A percentile compares a stretch with the other conserved stretches of the same genome.
Conservation (phyloP, 1,140 invertebrate genomes). For the Vanessa tameamea region DNA sequence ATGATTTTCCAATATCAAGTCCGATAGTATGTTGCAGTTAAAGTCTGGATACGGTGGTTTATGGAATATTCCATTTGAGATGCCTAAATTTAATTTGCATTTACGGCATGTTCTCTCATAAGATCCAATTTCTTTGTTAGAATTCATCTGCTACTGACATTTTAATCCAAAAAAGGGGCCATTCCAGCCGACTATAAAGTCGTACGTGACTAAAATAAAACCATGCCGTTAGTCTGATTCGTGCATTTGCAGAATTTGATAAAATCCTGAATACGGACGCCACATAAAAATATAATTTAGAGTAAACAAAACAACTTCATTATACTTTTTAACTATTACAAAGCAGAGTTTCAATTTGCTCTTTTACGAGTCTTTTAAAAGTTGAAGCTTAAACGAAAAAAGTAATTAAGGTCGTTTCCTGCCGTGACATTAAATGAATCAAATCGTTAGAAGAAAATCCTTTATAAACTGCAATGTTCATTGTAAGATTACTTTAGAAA, state of each 20-base stretch:
- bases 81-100: slow-evolving; percentile 33
- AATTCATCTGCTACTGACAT: slow-evolving; percentile 66
- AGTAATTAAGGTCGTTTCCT: slow-evolving; percentile 61
- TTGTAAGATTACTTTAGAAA: background rate
- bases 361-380: slow-evolving; percentile 48
- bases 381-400: slow-evolving; percentile 56
- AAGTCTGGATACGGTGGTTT: background rate
- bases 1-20: no score
- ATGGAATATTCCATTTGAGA: background rate
- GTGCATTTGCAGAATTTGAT: slow-evolving; percentile 17
- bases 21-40: background rate
- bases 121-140: slow-evolving; percentile 45
- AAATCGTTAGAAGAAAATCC: slow-evolving; percentile 40
- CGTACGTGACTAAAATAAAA: slow-evolving; percentile 65
- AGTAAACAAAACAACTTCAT: background rate
- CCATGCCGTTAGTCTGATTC: slow-evolving; percentile 35
- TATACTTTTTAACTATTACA: slow-evolving; percentile 21
- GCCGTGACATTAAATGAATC: slow-evolving; percentile 55
- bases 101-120: slow-evolving; percentile 35
- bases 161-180: slow-evolving; percentile 63
- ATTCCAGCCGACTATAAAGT: slow-evolving; percentile 58
- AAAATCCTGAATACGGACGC: slow-evolving; percentile 17
- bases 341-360: slow-evolving; percentile 46
- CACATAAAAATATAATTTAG: background rate
- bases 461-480: slow-evolving; percentile 34